Evolutionary conservation across 2,113 vertebrate species (phyloP).

Genomic region (Heterochromis multidens): DNA sequence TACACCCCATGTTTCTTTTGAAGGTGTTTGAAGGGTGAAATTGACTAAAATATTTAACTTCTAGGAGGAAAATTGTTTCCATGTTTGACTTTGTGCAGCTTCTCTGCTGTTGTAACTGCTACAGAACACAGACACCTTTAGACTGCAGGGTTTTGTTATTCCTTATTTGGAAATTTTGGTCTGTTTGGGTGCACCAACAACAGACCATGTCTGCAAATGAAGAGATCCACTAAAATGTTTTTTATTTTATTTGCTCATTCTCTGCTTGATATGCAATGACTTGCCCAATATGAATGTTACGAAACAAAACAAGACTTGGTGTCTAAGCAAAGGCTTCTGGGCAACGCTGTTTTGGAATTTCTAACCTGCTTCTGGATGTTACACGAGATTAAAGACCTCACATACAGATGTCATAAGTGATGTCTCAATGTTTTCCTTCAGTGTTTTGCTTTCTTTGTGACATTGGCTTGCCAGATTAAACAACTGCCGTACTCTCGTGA

Average conservation of each 20-base stretch:
- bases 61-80: not conserved
- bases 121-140: not conserved
- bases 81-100: slow-evolving; percentile 4
- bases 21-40: slow-evolving; percentile 22
- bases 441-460: slow-evolving; percentile 9
- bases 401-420: slow-evolving; percentile 16
- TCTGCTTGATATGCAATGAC: not conserved
- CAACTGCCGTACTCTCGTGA: slow-evolving; percentile 24
- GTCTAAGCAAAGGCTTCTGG: not conserved
- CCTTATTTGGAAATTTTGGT: not conserved
- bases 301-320: not conserved
- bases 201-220: not conserved
- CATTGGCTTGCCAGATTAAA: slow-evolving; percentile 42
- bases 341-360: not conserved
- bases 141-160: not conserved
- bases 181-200: not conserved
- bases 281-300: not conserved
- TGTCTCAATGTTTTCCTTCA: not conserved
- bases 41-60: slow-evolving; percentile 21
- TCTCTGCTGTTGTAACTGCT: not conserved
- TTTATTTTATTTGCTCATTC: not conserved
- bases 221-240: not conserved
- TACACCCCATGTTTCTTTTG: slow-evolving; percentile 8
- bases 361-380: not conserved
- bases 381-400: slow-evolving; percentile 22